Evolutionary conservation across 2,797 vertebrate genomes (phyloP).

Genomic region (Takifugu rubripes): DNA sequence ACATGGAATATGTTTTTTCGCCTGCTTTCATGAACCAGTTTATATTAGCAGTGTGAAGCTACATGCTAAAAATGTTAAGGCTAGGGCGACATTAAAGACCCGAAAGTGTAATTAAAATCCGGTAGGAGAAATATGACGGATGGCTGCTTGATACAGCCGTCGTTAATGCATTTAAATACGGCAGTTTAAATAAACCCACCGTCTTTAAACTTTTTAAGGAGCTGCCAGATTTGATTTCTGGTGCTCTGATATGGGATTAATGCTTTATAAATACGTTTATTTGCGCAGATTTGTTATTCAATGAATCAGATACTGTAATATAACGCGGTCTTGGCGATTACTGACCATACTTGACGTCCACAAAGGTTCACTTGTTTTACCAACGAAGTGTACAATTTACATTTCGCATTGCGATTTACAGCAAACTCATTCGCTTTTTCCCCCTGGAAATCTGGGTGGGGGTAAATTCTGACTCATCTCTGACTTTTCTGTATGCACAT

Average conservation of each 20-base stretch:
- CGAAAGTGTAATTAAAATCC: slow-evolving; percentile 46
- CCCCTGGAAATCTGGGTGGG: too few species aligned
- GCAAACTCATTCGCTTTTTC: too few species aligned
- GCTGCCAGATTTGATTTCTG: slow-evolving; percentile 7
- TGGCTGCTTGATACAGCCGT: slow-evolving; percentile 31
- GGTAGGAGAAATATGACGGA: slow-evolving; percentile 41
- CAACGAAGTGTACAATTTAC: too few species aligned
- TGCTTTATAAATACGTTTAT: not conserved
- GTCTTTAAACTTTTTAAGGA: slow-evolving; percentile 18
- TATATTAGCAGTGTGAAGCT: slow-evolving; percentile 1
- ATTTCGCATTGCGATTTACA: too few species aligned
- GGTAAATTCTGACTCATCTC: too few species aligned
- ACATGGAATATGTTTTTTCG: too few species aligned
- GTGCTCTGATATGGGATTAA: not conserved
- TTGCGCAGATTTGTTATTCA: not conserved
- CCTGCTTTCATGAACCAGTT: too few species aligned
- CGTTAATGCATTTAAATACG: not conserved
- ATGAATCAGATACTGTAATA: too few species aligned
- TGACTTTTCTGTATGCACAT: too few species aligned
- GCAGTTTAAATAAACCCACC: slow-evolving; percentile 12
- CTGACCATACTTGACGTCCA: not conserved
- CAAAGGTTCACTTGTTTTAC: not conserved
- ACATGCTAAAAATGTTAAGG: slow-evolving; percentile 1
- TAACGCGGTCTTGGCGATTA: not conserved
- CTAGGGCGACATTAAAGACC: slow-evolving; percentile 38